Evolutionary conservation across 2,888 invertebrate genomes (phyloP).

Genomic region (Lamellibrachia satsuma): DNA sequence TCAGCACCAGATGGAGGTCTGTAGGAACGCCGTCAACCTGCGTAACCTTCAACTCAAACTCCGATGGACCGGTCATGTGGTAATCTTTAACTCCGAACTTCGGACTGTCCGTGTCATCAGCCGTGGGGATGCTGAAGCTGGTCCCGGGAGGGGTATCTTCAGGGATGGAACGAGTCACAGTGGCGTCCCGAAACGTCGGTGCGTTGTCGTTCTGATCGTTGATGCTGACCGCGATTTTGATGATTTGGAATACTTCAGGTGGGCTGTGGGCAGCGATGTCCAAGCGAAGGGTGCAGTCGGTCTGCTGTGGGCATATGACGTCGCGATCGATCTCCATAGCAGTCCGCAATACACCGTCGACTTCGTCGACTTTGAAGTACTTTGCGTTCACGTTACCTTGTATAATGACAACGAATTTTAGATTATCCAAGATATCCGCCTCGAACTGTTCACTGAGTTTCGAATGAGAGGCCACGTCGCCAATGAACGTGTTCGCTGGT

Average conservation of each 20-base stretch:
- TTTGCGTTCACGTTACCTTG: slow-evolving; percentile 1
- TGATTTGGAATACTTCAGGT: slow-evolving; percentile 26
- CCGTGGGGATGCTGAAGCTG: slow-evolving; percentile 25
- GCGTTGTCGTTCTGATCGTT: slow-evolving; percentile 29
- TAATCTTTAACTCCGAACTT: slow-evolving; percentile 24
- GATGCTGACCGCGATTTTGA: slow-evolving; percentile 24
- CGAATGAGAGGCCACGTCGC: not conserved
- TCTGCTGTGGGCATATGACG: slow-evolving; percentile 22
- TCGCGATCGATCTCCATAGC: slow-evolving; percentile 24
- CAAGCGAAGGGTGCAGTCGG: slow-evolving; percentile 18
- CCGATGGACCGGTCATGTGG: slow-evolving; percentile 1
- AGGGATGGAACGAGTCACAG: not conserved
- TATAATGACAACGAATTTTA: not conserved
- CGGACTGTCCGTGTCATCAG: slow-evolving; percentile 27
- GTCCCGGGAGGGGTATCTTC: slow-evolving; percentile 28
- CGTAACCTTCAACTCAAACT: slow-evolving; percentile 8
- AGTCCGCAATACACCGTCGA: slow-evolving; percentile 17
- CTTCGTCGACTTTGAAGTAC: slow-evolving; percentile 22
- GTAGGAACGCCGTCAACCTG: not conserved
- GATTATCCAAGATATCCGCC: not conserved
- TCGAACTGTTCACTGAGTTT: not conserved
- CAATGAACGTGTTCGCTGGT: not conserved
- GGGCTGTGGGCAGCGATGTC: slow-evolving; percentile 26
- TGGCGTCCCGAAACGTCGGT: slow-evolving; percentile 23
- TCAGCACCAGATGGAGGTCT: slow-evolving; percentile 10